Evolutionary conservation across 2,113 vertebrate species (phyloP), one percentile per base, ranked within the genome.

Genomic region (Galeopterus variegatus): DNA sequence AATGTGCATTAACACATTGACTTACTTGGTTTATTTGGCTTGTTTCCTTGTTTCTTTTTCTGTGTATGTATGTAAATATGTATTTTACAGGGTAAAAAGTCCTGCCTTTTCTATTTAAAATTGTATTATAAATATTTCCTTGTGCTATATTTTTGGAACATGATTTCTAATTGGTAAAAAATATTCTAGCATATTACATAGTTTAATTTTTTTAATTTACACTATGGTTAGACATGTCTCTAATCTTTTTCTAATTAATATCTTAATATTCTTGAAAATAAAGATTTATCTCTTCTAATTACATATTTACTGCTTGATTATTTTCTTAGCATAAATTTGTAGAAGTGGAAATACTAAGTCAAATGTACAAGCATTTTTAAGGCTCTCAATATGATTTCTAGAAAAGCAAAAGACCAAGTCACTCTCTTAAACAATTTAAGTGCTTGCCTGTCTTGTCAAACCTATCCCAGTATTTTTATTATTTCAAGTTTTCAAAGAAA

Each of bases 251-350:
- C 76, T 58, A 41, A 96, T 70, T 9, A 86, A 75, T 76, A 54
- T 41, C 41, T 4, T 41, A 90, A 50, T 80, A 56, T 93, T 41
- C 56, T 50, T 90, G 18, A 90, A 80, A 52, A 76, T 77, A 15
- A 67, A 48, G 48, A 69, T 69, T 87, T 88, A 70, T 64, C 48
- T 56, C 56, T 8, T 72, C 85, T 81, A 90, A 87, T 60, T 67
- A 12, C 10, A 73, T 52, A 89, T 76, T 84, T 96, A 17, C 65
- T 64, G 45, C 52, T 45, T 69, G 50, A 31, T 58, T 69, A 93
- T 93, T 88, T 88, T 77, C 45, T 65, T 67, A 60, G 88, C 58
- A 75, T 87, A 65, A 73, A 91, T 54, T 83, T 33, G 84, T 45
- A 72, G 56, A 88, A 48, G n/a, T 93, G 3, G 28, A 87, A 88